Percentiles rank a stretch among this genome's conserved stretches.
Evolutionary conservation across 53 echinoderm and acorn worm species (phyloP).

Genomic region (Astropecten irregularis): DNA sequence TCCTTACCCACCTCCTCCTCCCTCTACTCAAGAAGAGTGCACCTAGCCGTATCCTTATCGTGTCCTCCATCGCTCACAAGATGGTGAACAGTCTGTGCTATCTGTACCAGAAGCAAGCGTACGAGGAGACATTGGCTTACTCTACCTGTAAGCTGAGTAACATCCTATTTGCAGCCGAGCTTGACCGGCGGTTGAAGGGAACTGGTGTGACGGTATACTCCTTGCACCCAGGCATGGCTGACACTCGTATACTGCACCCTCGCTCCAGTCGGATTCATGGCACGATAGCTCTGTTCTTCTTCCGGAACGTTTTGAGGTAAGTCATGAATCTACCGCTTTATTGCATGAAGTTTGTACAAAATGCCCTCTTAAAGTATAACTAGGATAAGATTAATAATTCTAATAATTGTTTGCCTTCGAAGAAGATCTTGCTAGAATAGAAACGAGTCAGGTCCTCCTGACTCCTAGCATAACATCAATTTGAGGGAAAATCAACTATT

Average conservation of each 20-base stretch:
- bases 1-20: constrained; percentile 81
- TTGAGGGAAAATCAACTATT: too few relatives aligned
- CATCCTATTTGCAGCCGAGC: constrained; percentile 78
- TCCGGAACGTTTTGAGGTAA: constrained; percentile 26
- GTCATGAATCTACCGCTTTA: too few relatives aligned
- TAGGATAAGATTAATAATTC: neutral
- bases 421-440: too few relatives aligned
- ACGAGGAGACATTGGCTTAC: constrained; percentile 44
- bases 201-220: constrained; percentile 83
- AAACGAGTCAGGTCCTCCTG: too few relatives aligned
- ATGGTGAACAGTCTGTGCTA: constrained; percentile 27
- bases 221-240: constrained; percentile 72
- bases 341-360: neutral
- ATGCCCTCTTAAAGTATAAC: neutral
- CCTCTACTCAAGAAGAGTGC: constrained; percentile 73
- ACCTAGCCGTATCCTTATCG: constrained; percentile 84
- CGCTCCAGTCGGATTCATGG: constrained; percentile 24
- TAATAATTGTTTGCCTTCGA: neutral
- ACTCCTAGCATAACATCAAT: too few relatives aligned
- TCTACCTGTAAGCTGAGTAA: constrained; percentile 75
- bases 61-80: constrained; percentile 76
- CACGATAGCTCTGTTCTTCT: neutral
- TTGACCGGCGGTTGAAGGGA: constrained; percentile 67
- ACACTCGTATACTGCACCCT: constrained; percentile 40
- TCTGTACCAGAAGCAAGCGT: constrained; percentile 16